Evolutionary conservation across 2,888 invertebrate genomes (phyloP).

Genomic region (Epicampocera succincta): DNA sequence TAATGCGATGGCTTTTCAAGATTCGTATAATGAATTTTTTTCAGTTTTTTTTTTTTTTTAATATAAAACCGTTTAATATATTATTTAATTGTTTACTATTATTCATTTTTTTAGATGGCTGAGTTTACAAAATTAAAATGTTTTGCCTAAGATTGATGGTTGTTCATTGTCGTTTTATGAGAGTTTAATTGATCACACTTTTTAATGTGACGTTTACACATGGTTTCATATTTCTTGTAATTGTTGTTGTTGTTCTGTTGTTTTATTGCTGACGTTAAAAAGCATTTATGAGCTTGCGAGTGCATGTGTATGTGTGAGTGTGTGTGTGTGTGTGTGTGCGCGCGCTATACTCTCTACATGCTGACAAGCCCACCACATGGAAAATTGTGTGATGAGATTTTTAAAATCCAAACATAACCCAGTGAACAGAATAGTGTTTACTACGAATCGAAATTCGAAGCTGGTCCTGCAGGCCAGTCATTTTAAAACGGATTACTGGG

Average conservation of each 20-base stretch:
- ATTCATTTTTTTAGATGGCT: slow-evolving; percentile 17
- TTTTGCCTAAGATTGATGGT: slow-evolving; percentile 21
- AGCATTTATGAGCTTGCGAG: slow-evolving; percentile 4
- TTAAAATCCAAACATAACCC: neutral
- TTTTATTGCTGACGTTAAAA: slow-evolving; percentile 35
- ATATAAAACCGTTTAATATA: slow-evolving; percentile 7
- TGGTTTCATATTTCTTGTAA: neutral
- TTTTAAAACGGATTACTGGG: no score
- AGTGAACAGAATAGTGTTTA: neutral
- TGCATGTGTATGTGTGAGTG: neutral
- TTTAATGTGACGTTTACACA: slow-evolving; percentile 46
- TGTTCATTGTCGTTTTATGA: slow-evolving; percentile 43
- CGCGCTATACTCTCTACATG: neutral
- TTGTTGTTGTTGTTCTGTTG: no score
- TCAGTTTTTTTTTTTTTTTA: neutral
- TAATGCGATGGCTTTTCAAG: neutral
- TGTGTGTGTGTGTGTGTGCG: neutral
- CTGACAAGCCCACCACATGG: slow-evolving; percentile 10
- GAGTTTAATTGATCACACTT: slow-evolving; percentile 63
- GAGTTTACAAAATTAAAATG: slow-evolving; percentile 29
- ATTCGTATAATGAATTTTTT: slow-evolving; percentile 12
- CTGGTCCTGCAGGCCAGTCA: no score
- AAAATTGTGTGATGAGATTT: slow-evolving; percentile 3
- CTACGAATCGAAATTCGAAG: neutral
- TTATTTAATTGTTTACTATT: slow-evolving; percentile 42